Conservation (phyloP, 2,888 invertebrate genomes). For the Listrodromus nycthemerus region DNA sequence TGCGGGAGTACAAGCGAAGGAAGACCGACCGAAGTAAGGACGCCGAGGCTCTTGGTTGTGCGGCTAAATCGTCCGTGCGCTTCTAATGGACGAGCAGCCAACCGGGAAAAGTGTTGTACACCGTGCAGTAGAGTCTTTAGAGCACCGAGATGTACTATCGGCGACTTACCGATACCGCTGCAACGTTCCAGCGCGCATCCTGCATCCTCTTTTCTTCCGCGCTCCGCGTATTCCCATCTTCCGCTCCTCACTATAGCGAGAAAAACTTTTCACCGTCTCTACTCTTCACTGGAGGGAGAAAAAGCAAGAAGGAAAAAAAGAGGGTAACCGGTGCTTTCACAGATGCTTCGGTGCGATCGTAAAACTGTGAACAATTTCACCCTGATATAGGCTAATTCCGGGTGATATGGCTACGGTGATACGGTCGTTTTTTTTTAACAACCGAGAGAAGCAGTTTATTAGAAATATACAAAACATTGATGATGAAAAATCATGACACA, state of each 20-base stretch:
- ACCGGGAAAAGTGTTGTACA: conserved; percentile 77
- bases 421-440: neutral
- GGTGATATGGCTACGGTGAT: neutral
- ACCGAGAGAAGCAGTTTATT: no score
- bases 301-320: neutral
- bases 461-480: no score
- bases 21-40: conserved; percentile 51
- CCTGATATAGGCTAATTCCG: neutral
- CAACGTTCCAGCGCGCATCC: conserved; percentile 14
- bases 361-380: conserved; percentile 7
- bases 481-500: no score
- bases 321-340: neutral
- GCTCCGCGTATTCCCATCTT: conserved; percentile 30
- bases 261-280: conserved; percentile 25
- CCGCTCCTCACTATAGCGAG: conserved; percentile 25
- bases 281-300: conserved; percentile 2
- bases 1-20: conserved; percentile 17
- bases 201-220: neutral
- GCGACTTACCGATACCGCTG: conserved; percentile 5
- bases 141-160: conserved; percentile 6
- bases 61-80: conserved; percentile 83
- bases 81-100: conserved; percentile 80
- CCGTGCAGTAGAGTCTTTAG: conserved; percentile 11
- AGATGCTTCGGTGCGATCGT: conserved; percentile 3
- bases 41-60: conserved; percentile 56